Evolutionary conservation across 2,888 invertebrate genomes (phyloP), one percentile per base, ranked within the genome.

Genomic region (Bedellia somnulentella): DNA sequence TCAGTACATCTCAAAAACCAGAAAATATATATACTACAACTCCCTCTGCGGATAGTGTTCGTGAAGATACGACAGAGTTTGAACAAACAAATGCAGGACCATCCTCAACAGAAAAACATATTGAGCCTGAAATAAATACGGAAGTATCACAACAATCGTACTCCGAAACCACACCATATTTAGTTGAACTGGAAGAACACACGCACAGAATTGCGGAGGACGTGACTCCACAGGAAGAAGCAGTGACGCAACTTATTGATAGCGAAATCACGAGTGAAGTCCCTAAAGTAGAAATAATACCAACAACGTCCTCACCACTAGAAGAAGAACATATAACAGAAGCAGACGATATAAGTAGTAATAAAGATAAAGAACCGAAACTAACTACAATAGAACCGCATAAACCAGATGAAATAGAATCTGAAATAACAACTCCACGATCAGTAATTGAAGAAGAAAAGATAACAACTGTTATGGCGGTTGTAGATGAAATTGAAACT

Each of bases 181-280:
- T 57, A 23, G 50, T 63, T 28, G 61, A 63, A 44, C 44, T 66
- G 32, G 51, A 63, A 42, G 58, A 62, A 41, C 64, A 66, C 33
- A 56, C 58, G 4, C 62, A 60, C 37, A 51, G 51, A 36, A 35
- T 40, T 4, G 44, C 42, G 27, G 42, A 46, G 15, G 35, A 43
- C 32, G 18, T 18, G 5, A 18, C 18, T n/a, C n/a, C n/a, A n/a
- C n/a, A n/a, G n/a, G n/a, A n/a, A n/a, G n/a, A n/a, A n/a, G n/a
- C n/a, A n/a, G n/a, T n/a, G n/a, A n/a, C n/a, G n/a, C n/a, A n/a
- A n/a, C n/a, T n/a, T n/a, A n/a, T n/a, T n/a, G n/a, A n/a, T n/a
- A n/a, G n/a, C n/a, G n/a, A n/a, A n/a, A n/a, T n/a, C n/a, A n/a
- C n/a, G n/a, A n/a, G n/a, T n/a, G n/a, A n/a, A n/a, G n/a, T n/a